Conservation (phyloP, 2,113 vertebrate species). For the Hypomesus transpacificus region DNA sequence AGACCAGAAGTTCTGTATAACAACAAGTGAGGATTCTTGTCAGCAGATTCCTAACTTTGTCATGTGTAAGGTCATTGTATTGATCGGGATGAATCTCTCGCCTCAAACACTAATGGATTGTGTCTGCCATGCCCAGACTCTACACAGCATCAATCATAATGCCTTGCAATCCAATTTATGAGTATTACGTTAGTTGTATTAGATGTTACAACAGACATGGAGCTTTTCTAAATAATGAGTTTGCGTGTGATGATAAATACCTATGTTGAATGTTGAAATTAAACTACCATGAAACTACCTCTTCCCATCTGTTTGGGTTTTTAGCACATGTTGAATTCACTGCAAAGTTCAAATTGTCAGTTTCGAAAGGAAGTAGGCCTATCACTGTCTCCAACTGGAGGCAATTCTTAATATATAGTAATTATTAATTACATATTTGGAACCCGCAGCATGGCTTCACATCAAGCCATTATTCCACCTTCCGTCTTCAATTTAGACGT, state of each 20-base stretch:
- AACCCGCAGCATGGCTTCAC: too few species aligned
- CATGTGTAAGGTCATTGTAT: too few species aligned
- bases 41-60: too few species aligned
- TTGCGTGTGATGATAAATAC: slow-evolving; percentile 66
- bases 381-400: too few species aligned
- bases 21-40: slow-evolving; percentile 29
- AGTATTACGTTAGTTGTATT: slow-evolving; percentile 28
- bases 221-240: slow-evolving; percentile 49
- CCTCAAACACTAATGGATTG: too few species aligned
- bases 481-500: too few species aligned
- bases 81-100: too few species aligned
- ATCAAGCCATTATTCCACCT: too few species aligned
- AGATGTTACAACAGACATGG: slow-evolving; percentile 37
- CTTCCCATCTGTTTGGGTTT: too few species aligned
- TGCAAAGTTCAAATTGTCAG: not conserved
- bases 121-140: not conserved
- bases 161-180: slow-evolving; percentile 37
- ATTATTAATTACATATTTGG: too few species aligned
- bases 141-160: slow-evolving; percentile 11
- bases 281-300: slow-evolving; percentile 68
- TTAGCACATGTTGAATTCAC: not conserved
- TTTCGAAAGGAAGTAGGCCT: too few species aligned
- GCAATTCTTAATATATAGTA: too few species aligned
- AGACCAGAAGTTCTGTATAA: slow-evolving; percentile 70
- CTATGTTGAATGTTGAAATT: slow-evolving; percentile 76